Evolutionary conservation across 1,140 invertebrate species (phyloP).

Genomic region (Epicauta chinensis): DNA sequence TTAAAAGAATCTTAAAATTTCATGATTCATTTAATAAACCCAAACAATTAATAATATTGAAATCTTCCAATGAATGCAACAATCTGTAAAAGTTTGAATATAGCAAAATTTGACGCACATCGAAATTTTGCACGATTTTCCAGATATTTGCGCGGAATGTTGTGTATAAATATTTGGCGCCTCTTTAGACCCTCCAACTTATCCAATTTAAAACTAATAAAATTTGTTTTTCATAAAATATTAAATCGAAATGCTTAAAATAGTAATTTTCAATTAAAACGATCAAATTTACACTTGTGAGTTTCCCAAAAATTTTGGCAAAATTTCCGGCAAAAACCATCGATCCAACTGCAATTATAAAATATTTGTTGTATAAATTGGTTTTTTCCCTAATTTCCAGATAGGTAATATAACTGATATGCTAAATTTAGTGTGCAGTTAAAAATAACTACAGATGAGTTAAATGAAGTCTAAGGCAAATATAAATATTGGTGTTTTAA

Average conservation of each 20-base stretch:
- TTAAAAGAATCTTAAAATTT: conserved; percentile 5
- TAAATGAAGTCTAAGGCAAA: conserved; percentile 14
- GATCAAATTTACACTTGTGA: background rate
- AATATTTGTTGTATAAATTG: too few relatives aligned
- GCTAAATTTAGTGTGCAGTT: conserved; percentile 11
- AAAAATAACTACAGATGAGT: conserved; percentile 16
- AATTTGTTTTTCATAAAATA: background rate
- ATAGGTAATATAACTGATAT: conserved; percentile 5
- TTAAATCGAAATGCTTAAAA: conserved; percentile 1
- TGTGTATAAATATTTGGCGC: too few relatives aligned
- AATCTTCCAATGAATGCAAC: too few relatives aligned
- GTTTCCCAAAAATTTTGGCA: background rate
- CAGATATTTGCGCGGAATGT: too few relatives aligned
- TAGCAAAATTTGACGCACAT: background rate
- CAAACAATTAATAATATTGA: too few relatives aligned
- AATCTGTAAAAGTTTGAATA: background rate
- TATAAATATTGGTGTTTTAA: conserved; percentile 15
- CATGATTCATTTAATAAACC: background rate
- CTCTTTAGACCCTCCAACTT: too few relatives aligned
- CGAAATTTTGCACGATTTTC: too few relatives aligned
- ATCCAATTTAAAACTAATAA: too few relatives aligned
- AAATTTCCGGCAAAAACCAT: too few relatives aligned
- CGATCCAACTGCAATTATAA: too few relatives aligned
- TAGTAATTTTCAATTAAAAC: background rate
- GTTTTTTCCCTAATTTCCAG: too few relatives aligned